A percentile compares a stretch with the other conserved stretches of the same genome.
phyloP scores from a whole-genome alignment of 1,140 invertebrate genomes.

The Ectropis grisescens region DNA sequence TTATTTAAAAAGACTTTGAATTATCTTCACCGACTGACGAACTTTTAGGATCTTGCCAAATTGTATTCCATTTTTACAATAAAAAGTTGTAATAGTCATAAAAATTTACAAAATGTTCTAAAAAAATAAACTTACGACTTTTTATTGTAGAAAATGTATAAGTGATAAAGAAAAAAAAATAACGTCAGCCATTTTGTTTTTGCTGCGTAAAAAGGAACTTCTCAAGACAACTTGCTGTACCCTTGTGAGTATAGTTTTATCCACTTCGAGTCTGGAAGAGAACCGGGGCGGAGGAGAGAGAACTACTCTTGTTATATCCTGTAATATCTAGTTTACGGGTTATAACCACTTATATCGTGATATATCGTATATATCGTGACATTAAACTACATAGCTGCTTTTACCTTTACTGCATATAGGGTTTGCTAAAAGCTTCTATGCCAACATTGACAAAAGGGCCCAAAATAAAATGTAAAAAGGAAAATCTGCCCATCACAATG shows the following conservation, averaged over 20 bases:
- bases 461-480: no score
- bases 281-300: no score
- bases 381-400: no score
- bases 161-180: not conserved
- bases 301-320: no score
- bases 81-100: not conserved
- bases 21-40: constrained; percentile 20
- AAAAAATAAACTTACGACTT: constrained; percentile 10
- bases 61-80: constrained; percentile 15
- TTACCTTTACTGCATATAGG: no score
- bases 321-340: no score
- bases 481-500: no score
- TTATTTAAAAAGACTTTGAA: constrained; percentile 12
- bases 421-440: no score
- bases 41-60: constrained; percentile 47
- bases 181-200: constrained; percentile 21
- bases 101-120: constrained; percentile 15
- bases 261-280: no score
- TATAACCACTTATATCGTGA: no score
- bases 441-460: no score
- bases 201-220: constrained; percentile 52
- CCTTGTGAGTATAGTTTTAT: constrained; percentile 60
- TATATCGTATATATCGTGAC: no score
- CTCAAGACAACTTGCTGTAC: constrained; percentile 59
- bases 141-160: constrained; percentile 5